These are phyloP conservation scores for Perca schrenkii DNA, from an alignment of 2,113 vertebrate genomes.

Conservation along the genomic window DNA sequence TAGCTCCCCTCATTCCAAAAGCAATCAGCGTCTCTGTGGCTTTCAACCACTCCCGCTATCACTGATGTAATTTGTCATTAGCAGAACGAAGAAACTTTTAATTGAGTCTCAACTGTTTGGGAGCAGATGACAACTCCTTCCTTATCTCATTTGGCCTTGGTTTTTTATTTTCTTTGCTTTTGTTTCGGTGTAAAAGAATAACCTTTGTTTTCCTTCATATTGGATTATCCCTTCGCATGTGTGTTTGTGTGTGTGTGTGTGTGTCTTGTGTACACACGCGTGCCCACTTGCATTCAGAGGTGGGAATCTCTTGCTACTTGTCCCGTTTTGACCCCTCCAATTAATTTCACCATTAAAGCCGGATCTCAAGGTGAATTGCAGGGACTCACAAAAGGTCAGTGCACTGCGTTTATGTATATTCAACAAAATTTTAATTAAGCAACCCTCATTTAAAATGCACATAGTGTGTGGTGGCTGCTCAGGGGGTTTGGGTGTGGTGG, in stretches of 20 bases:
- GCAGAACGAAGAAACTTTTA: slow-evolving; percentile 77
- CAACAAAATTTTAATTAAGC: slow-evolving; percentile 75
- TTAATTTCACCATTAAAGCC: slow-evolving; percentile 69
- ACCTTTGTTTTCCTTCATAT: slow-evolving; percentile 55
- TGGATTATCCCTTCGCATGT: slow-evolving; percentile 22
- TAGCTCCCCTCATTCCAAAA: slow-evolving; percentile 70
- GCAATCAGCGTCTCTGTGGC: slow-evolving; percentile 71
- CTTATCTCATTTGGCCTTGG: slow-evolving; percentile 55
- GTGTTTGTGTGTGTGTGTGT: slow-evolving; percentile 12
- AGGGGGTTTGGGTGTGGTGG: slow-evolving; percentile 55
- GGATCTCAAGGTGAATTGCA: slow-evolving; percentile 71
- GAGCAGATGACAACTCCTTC: slow-evolving; percentile 66
- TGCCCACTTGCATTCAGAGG: slow-evolving; percentile 5
- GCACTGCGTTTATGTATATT: slow-evolving; percentile 73
- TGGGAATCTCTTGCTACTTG: slow-evolving; percentile 37
- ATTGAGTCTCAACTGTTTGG: slow-evolving; percentile 77
- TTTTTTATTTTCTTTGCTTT: slow-evolving; percentile 58
- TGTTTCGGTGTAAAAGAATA: slow-evolving; percentile 35
- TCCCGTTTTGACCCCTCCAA: slow-evolving; percentile 67
- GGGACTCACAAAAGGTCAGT: slow-evolving; percentile 70
- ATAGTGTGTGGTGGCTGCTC: slow-evolving; percentile 61
- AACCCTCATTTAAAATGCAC: slow-evolving; percentile 72
- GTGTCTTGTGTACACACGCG: neutral
- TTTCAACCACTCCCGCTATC: slow-evolving; percentile 70
- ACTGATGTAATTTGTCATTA: slow-evolving; percentile 79